Base-by-base conservation (phyloP, 2,888 invertebrate genomes). In the Phragmatobia fuliginosa region DNA sequence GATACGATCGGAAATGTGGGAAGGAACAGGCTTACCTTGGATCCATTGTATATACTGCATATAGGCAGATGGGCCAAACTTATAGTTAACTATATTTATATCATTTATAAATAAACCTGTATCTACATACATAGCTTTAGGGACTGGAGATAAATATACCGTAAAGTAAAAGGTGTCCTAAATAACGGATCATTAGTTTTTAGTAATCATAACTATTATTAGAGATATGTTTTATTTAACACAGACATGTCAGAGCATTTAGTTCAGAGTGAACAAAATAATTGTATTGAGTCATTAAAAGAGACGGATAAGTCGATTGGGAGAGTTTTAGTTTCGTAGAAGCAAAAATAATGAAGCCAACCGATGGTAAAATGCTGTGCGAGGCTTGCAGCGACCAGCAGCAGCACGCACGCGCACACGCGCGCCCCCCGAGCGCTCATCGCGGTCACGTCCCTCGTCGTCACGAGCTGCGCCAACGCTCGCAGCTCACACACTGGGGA, bases 331-430 rank as follows among this genome's bases (percentile, higher is more conserved):
- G n/a, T 62, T 25, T 32, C 16, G 31, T 59, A 21, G 32, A 32
- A 28, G 31, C 31, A 32, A 31, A 21, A 56, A 56, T 25, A 56
- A 8, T 28, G 31, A 8, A 66, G 73, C 80, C 73, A 62, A 85
- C 85, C 85, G 63, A 85, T 75, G 45, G 72, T 64, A 28, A 81
- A 25, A n/a, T 80, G 72, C 61, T 78, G 75, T 38, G 79, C 75
- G 52, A 66, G 70, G 32, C 61, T 66, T 41, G 28, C 64, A 65
- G 71, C 65, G 67, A 60, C 18, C 62, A 67, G 60, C 69, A 66
- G 45, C 64, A 61, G 56, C 45, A 66, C 16, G n/a, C 18, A 1
- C 28, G 63, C 64, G 61, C 63, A 38, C 61, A 58, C 32, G 62
- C 64, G 41, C 59, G 58, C 75, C 8, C 14, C 28, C 14, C 25